A percentile compares a stretch with the other conserved stretches of the same genome.
Conservation (phyloP, 1,140 invertebrate species). For the Leucophenga varia region DNA sequence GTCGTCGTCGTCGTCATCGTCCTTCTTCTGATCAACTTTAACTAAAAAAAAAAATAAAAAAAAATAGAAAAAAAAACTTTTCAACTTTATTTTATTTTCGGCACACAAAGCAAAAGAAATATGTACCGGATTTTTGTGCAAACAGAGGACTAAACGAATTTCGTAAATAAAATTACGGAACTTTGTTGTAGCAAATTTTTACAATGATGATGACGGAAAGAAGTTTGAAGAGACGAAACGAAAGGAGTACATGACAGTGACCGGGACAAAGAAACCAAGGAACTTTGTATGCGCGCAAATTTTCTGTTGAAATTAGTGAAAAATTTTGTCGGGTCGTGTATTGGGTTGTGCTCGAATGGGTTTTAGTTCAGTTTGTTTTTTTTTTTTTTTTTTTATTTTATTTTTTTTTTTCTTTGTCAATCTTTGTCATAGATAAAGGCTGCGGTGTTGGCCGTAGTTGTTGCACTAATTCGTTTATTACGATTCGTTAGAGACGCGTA, state of each 20-base stretch:
- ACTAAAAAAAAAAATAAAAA: slow-evolving; percentile 19
- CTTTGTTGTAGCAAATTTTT: slow-evolving; percentile 23
- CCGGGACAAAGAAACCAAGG: no score
- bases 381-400: neutral
- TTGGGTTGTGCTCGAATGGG: slow-evolving; percentile 26
- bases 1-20: no score
- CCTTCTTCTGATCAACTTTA: slow-evolving; percentile 33
- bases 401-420: slow-evolving; percentile 1
- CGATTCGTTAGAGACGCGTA: slow-evolving; percentile 43
- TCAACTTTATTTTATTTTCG: slow-evolving; percentile 44
- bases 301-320: slow-evolving; percentile 8
- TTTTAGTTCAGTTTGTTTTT: neutral
- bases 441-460: neutral
- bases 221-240: no score
- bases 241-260: no score
- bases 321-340: slow-evolving; percentile 23
- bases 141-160: slow-evolving; percentile 52
- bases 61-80: slow-evolving; percentile 38
- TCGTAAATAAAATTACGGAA: slow-evolving; percentile 53
- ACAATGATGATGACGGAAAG: no score
- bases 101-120: slow-evolving; percentile 46
- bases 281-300: slow-evolving; percentile 27
- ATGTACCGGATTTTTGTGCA: slow-evolving; percentile 49
- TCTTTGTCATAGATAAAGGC: slow-evolving; percentile 2
- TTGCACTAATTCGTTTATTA: slow-evolving; percentile 38